Percentiles rank a stretch among this genome's conserved stretches.
phyloP scores from a whole-genome alignment of 2,797 vertebrate genomes.

The Dipus sagitta region DNA sequence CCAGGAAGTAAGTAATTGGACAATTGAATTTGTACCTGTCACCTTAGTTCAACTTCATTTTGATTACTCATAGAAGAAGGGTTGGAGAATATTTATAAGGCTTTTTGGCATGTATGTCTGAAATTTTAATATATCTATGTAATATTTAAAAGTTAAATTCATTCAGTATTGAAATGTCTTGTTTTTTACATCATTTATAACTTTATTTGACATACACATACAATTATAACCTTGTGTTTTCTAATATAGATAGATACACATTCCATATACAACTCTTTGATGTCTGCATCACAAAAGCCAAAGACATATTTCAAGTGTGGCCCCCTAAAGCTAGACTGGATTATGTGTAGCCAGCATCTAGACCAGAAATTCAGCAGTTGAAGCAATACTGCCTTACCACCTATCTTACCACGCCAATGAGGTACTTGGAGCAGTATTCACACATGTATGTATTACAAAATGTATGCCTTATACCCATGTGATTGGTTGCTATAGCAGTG shows the following conservation, averaged over 20 bases:
- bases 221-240: slow-evolving; percentile 18
- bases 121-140: slow-evolving; percentile 49
- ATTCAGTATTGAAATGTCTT: slow-evolving; percentile 9
- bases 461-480: not conserved
- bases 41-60: slow-evolving; percentile 18
- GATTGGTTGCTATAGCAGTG: not conserved
- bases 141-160: slow-evolving; percentile 43
- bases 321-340: not conserved
- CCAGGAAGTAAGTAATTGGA: slow-evolving; percentile 36
- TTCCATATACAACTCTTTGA: slow-evolving; percentile 31
- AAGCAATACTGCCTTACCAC: not conserved
- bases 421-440: not conserved
- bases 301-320: slow-evolving; percentile 6
- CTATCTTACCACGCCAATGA: not conserved
- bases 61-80: not conserved
- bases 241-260: slow-evolving; percentile 4
- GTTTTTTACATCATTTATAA: not conserved
- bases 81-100: slow-evolving; percentile 19
- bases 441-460: too few species aligned
- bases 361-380: not conserved
- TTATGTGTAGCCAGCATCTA: not conserved
- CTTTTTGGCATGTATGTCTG: slow-evolving; percentile 2
- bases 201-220: not conserved
- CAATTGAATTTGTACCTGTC: slow-evolving; percentile 13
- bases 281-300: slow-evolving; percentile 27